Conservation (phyloP, 2,797 vertebrate genomes). For the Phoebastria nigripes region DNA sequence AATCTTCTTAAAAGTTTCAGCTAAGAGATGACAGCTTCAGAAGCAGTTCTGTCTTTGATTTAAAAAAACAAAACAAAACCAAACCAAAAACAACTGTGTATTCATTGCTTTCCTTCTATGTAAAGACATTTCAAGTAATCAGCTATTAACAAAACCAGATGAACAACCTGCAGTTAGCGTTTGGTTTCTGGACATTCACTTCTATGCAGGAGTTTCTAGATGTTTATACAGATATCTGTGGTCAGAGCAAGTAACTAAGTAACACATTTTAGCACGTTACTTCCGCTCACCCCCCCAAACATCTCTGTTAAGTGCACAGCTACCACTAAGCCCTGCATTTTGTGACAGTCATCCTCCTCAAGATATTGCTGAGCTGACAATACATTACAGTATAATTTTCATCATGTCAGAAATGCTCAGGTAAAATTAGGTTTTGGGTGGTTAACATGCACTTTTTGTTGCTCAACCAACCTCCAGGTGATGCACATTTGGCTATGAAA, state of each 20-base stretch:
- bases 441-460: neutral
- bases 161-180: neutral
- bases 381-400: neutral
- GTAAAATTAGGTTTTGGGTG: neutral
- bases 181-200: neutral
- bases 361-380: neutral
- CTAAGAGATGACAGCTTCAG: neutral
- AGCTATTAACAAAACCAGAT: neutral
- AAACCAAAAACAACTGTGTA: neutral
- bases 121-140: neutral
- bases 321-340: neutral
- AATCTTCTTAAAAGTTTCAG: neutral
- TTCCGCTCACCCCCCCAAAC: neutral
- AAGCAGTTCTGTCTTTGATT: neutral
- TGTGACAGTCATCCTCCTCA: neutral
- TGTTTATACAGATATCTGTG: neutral
- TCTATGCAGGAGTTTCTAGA: neutral
- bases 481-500: neutral
- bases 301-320: neutral
- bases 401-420: neutral
- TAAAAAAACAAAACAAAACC: too few species aligned
- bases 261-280: neutral
- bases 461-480: neutral
- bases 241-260: neutral
- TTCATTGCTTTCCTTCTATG: neutral